Base-by-base conservation (phyloP, 2,113 vertebrate genomes). In the Probosciger aterrimus region DNA sequence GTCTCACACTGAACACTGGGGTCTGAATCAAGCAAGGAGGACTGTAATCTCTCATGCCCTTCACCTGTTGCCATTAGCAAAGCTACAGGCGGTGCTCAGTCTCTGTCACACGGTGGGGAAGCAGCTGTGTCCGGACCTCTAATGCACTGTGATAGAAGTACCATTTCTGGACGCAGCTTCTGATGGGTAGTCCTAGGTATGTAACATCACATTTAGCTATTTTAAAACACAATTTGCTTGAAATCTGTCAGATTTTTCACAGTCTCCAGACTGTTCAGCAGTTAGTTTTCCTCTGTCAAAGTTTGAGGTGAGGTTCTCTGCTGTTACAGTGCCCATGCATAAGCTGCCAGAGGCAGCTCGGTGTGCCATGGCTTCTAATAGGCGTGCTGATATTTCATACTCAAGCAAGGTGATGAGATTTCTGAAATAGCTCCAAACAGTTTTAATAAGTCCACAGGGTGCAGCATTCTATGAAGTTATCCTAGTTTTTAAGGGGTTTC, bases 101-200 rank as follows among this genome's bases (percentile, higher is more conserved):
- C 13, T 63, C 65, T 33, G 43, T 49, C 74, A 39, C 17, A 5
- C 0, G 0, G 16, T 0, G 1, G 1, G 44, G 33, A 28, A 1
- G n/a, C 55, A 46, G 7, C 37, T 67, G 33, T 9, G 2, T 49
- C 60, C 2, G 0, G 50, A 60, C 24, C 44, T 64, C 37, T 47
- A 8, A 64, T 62, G 18, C 46, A 4, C 15, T 25, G 35, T 18
- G 20, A 30, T 35, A 60, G 65, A 69, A 85, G 68, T 22, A 65
- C 41, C 14, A 65, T 47, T 28, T 55, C 70, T 4, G 0, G 8
- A 17, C 19, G 41, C 23, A 80, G 50, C 11, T 86, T 81, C 49
- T 57, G 24, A 47, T 70, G 11, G 35, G 16, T 64, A 20, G 9
- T 52, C 55, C 3, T 19, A 55, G 35, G 46, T 53, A 47, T 20